These are phyloP conservation scores for Corydoras maculifer DNA, from an alignment of 2,113 vertebrate species.

Conservation along the genomic window DNA sequence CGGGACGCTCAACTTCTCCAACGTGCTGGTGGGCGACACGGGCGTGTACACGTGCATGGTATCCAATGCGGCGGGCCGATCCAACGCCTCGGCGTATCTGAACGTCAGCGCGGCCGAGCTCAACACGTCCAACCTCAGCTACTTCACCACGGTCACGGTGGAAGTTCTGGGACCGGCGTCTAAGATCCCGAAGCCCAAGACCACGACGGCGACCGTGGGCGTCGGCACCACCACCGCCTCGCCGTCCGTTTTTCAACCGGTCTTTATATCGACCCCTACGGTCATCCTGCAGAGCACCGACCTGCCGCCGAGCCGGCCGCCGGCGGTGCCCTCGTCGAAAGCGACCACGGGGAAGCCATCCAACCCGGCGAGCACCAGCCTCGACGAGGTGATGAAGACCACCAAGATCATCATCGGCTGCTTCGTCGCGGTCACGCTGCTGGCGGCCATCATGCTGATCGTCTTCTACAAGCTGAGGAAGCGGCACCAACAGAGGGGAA, in stretches of 20 bases:
- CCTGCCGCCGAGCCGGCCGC: constrained; percentile 68
- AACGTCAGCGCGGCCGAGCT: constrained; percentile 94
- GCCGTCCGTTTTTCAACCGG: constrained; percentile 86
- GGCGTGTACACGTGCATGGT: constrained; percentile 97
- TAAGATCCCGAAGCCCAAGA: constrained; percentile 82
- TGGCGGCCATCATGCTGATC: constrained; percentile 94
- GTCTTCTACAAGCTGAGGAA: constrained; percentile 97
- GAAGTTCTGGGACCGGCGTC: constrained; percentile 84
- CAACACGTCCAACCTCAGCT: constrained; percentile 94
- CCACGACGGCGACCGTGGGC: constrained; percentile 65
- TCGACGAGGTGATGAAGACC: constrained; percentile 98
- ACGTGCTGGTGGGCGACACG: constrained; percentile 81
- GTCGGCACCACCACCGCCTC: constrained; percentile 69
- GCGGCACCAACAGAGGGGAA: constrained; percentile 91
- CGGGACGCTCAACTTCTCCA: constrained; percentile 93
- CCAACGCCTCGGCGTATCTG: constrained; percentile 95
- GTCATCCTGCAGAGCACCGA: constrained; percentile 84
- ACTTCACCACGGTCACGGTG: constrained; percentile 95
- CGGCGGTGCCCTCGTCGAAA: constrained; percentile 68
- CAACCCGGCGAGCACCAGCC: constrained; percentile 70
- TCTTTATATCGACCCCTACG: constrained; percentile 91
- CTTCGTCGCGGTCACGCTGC: constrained; percentile 90
- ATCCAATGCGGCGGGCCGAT: constrained; percentile 91
- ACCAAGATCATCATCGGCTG: constrained; percentile 99
- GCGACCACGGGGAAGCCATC: constrained; percentile 70